Conservation (phyloP, 2,113 vertebrate genomes). For the Tupaia tana region DNA sequence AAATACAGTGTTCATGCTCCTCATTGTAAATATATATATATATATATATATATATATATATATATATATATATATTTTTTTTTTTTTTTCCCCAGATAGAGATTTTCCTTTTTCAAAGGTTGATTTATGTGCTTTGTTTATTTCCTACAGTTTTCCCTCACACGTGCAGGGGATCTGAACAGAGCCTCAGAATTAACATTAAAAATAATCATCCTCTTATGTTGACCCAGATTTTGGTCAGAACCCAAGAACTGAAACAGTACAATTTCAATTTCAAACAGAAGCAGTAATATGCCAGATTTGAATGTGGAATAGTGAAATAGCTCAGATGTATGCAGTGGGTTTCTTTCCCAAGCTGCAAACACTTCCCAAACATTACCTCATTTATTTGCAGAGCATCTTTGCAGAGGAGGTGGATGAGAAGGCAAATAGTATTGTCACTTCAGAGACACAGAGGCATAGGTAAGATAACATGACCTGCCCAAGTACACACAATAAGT, state of each 20-base stretch:
- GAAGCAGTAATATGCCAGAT: background rate
- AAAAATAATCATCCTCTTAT: slow-evolving; percentile 47
- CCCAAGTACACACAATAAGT: background rate
- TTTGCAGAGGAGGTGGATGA: slow-evolving; percentile 66
- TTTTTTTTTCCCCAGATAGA: background rate
- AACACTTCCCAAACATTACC: slow-evolving; percentile 79
- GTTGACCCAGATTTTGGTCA: slow-evolving; percentile 74
- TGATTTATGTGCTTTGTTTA: slow-evolving; percentile 83
- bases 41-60: too few relatives aligned
- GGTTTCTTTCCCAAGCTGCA: slow-evolving; percentile 70
- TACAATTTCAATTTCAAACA: slow-evolving; percentile 56
- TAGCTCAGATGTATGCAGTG: slow-evolving; percentile 23
- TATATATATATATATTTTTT: too few relatives aligned
- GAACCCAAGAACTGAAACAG: slow-evolving; percentile 47
- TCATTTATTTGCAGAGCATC: slow-evolving; percentile 80
- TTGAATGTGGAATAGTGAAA: background rate
- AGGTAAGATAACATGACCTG: slow-evolving; percentile 35
- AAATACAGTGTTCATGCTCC: slow-evolving; percentile 61
- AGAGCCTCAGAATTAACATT: slow-evolving; percentile 59
- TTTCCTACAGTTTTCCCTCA: slow-evolving; percentile 73
- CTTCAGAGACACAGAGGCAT: slow-evolving; percentile 44
- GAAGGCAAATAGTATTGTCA: slow-evolving; percentile 56
- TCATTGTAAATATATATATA: slow-evolving; percentile 6
- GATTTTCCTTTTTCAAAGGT: slow-evolving; percentile 62
- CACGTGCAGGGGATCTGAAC: slow-evolving; percentile 63